Base-by-base conservation (phyloP, 2,888 invertebrate genomes). In the Drosophila glabriapex region DNA sequence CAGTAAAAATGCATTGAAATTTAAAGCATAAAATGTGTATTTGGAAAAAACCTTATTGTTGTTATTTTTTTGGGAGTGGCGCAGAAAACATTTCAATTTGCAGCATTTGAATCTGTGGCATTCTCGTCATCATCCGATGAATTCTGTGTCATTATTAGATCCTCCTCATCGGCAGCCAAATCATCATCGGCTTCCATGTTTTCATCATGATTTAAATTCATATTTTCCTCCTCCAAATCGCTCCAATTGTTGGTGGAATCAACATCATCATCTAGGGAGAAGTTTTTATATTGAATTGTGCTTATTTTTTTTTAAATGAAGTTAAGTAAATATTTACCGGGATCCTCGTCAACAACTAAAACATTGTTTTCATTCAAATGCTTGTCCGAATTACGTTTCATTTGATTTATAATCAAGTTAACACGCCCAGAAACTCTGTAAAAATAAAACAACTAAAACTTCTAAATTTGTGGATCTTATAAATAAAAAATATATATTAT, bases 401-500 rank as follows among this genome's bases (percentile, higher is more conserved):
- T 93, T 89, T 93, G 93, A 73, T 87, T 92, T 2, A 94, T 91
- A 49, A 94, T 83, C 60, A 94, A 83, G 68, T 92, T 91, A 9
- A 94, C 82, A 4, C 93, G 90, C 12, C 94, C 94, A 52, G 90
- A 90, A 0, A 93, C 81, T 77, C 93, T 93, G 35, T 25, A 84
- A 86, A 73, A n/a, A 35, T 22, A 62, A 58, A 65, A 25, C n/a
- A 46, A 4, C 52, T 28, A 6, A 41, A 49, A 33, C 28, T 39
- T 41, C 19, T 33, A 70, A 69, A 69, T 54, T 33, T 59, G 53
- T 22, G 28, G 14, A 14, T 35, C 14, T n/a, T 31, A 46, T 9
- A 46, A 9, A 37, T 29, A 52, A 49, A 7, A 49, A 14, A 22
- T 25, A 33, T 54, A 61, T 52, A 31, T 25, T 25, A 6, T 33